Evolutionary conservation across 1,140 invertebrate species (phyloP), one percentile per base, ranked within the genome.

Genomic region (Drosophila teissieri): DNA sequence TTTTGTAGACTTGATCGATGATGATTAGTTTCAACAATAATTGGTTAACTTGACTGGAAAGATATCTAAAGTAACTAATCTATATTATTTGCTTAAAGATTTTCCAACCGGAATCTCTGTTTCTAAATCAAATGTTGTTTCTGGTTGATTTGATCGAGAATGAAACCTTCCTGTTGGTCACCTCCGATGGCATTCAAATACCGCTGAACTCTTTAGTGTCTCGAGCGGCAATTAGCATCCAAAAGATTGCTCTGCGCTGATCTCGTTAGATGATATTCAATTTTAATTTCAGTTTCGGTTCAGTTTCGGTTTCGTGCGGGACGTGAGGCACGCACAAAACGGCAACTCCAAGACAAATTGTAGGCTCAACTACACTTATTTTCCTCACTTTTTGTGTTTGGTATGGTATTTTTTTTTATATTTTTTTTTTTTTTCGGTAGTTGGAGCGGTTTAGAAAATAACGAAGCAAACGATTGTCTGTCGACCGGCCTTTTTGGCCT

Each of bases 211-310:
- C 17, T 67, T 46, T 65, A 48, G 34, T 65, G 31, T 65, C 22
- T 65, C 42, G 14, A 12, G 37, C 44, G 19, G 51, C 51, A 48
- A 68, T 70, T 70, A 70, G 68, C 68, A 70, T 70, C 44, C 31
- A 31, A 44, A 44, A 64, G 64, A 56, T 70, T 49, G 14, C 62
- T 62, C 19, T 51, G 45, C 27, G 52, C 34, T 57, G 64, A 57
- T 70, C 68, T 70, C 52, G 67, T 70, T 70, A 70, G 68, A 70
- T 70, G 68, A 70, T 70, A 70, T 70, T 70, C 65, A 70, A 49
- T 55, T 70, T 70, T 57, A 49, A 57, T 70, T 70, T 70, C 68
- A 70, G 52, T 70, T 70, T 70, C 37, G 61, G 64, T 52, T 68
- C 51, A 70, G 67, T 56, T 69, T 70, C 64, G 51, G 51, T 70